Evolutionary conservation across 35 echinoderm and acorn worm genomes (phyloP), one percentile per base, ranked within the genome.

Genomic region (Apostichopus parvimensis): DNA sequence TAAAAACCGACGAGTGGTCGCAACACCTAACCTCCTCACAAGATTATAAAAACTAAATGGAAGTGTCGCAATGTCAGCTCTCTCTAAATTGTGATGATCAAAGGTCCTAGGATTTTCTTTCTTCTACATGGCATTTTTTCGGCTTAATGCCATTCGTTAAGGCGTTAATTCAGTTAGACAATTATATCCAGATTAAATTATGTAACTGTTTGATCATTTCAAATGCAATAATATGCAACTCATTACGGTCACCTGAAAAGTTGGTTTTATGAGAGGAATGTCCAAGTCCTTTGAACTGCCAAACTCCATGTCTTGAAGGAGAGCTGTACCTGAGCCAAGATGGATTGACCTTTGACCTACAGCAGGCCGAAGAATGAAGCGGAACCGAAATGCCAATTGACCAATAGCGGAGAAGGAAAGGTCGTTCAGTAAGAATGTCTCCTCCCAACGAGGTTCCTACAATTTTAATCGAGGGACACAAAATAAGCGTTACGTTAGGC

Each of bases 291-390:
- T 84, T n/a, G 81, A 84, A 59, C 81, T 18, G 81, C 54, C 81
- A n/a, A 84, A 84, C 53, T 84, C 81, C 54, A 84, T 84, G 45
- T 88, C 60, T 26, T 72, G 86, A 25, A 68, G 62, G 62, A 88
- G 61, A 57, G 86, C 60, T 53, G 25, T 73, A 68, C 86, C 86
- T 25, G 86, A 88, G 9, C 86, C 86, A 8, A 88, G 62, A 73
- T 72, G 10, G 28, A 60, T 72, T 88, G 86, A 88, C 86, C 86
- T 88, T 88, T 88, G 86, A 88, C 86, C 86, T 60, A 88, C 45
- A 12, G 62, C 20, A 22, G 86, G 86, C 23, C 86, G 60, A 54
- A 88, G 62, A 53, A 88, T 88, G 11, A 88, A 52, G 23, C 86
- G 60, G 72, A 88, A 88, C 25, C 54, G 58, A 26, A 88, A 66